Percentiles rank a stretch among this genome's conserved stretches.
Conservation (phyloP, 2,113 vertebrate species). For the Sarotherodon lohbergeri region DNA sequence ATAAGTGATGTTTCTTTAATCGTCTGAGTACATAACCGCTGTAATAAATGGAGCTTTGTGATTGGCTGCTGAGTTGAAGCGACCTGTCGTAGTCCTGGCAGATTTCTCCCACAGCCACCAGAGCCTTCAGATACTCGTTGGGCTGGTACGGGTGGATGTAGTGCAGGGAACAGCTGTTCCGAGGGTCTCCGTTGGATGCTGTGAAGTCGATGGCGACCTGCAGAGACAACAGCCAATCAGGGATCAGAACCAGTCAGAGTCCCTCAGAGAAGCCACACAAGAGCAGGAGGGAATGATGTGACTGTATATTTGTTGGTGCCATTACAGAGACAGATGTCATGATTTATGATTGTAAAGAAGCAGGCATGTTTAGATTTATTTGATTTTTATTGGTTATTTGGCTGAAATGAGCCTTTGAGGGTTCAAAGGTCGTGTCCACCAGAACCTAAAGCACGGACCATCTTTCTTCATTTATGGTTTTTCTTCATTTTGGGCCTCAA, state of each 20-base stretch:
- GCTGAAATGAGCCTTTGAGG: background rate
- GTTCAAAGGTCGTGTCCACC: background rate
- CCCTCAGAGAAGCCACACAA: background rate
- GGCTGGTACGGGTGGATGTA: slow-evolving; percentile 98
- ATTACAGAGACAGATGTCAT: background rate
- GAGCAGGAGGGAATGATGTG: background rate
- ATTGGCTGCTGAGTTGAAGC: background rate
- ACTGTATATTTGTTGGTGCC: fast-evolving
- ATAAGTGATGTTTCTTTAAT: background rate
- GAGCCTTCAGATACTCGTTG: slow-evolving; percentile 96
- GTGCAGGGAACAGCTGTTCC: slow-evolving; percentile 96
- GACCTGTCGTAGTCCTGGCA: slow-evolving; percentile 99
- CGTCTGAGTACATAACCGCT: background rate
- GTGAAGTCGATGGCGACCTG: slow-evolving; percentile 98
- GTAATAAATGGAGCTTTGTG: background rate
- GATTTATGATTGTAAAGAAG: background rate
- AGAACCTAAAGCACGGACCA: fast-evolving
- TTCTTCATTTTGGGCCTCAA: background rate
- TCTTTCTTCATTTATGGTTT: background rate
- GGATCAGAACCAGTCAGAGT: background rate
- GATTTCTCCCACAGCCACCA: slow-evolving; percentile 97
- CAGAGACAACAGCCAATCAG: slow-evolving; percentile 39
- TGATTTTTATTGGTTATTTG: background rate
- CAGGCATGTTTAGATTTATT: background rate
- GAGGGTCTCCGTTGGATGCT: slow-evolving; percentile 91